Base-by-base conservation (phyloP, 2,113 vertebrate species). In the Labrus mixtus region DNA sequence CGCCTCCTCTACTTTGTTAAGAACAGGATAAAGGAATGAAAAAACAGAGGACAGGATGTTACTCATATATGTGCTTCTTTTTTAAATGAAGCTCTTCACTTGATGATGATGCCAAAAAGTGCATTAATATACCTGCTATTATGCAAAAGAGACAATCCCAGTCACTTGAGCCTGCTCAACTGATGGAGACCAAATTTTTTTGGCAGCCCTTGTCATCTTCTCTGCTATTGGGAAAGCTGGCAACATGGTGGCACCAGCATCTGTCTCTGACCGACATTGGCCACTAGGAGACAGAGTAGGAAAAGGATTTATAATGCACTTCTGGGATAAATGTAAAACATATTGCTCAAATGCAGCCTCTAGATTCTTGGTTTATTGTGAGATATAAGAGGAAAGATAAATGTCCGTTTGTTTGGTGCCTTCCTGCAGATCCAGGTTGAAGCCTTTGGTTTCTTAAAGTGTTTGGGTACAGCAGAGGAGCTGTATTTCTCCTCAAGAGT, bases 191-290 rank as follows among this genome's bases (percentile, higher is more conserved):
- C 50, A 65, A 25, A n/a, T 77, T 56, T 84, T 29, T 62, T 88
- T 87, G 86, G 85, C 86, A 87, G 82, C 76, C 67, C 67, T 61
- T 68, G 62, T 72, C 76, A 70, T 73, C 87, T 66, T 71, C 53
- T 37, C 70, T 68, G 76, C 62, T 66, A 73, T 63, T 53, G 67
- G 53, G 71, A 77, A 33, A 60, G 70, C 57, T 81, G 88, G 87
- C 87, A 86, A 68, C 83, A 69, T 61, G 78, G 87, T 79, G 78
- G 74, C 75, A 70, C 67, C 73, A 71, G 82, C 89, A 91, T 89
- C 88, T 89, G 90, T 84, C 80, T 89, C 83, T 83, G 78, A 77
- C 74, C 87, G 73, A 25, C 61, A 51, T 71, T 73, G 77, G 57
- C 72, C 55, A 79, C 66, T 73, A 82, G 80, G 82, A 64, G 70